Conservation (phyloP, 1,140 invertebrate species). For the Zaprionus africanus region DNA sequence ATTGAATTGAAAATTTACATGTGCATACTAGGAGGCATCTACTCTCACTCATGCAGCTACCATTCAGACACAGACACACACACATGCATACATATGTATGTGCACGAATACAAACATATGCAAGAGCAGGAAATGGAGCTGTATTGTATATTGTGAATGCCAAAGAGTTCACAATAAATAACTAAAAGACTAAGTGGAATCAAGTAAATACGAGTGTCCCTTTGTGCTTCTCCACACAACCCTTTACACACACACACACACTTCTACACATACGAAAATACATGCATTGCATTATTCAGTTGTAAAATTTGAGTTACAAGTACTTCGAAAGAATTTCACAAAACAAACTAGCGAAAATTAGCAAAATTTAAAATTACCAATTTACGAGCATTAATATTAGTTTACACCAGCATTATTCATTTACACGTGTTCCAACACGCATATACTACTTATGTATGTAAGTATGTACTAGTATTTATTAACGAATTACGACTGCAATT, state of each 20-base stretch:
- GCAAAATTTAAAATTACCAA: slow-evolving; percentile 78
- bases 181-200: slow-evolving; percentile 73
- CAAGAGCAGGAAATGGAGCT: slow-evolving; percentile 21
- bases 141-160: slow-evolving; percentile 24
- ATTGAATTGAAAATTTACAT: slow-evolving; percentile 55
- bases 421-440: slow-evolving; percentile 31
- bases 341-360: slow-evolving; percentile 77
- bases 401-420: slow-evolving; percentile 38
- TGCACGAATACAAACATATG: slow-evolving; percentile 25
- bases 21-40: slow-evolving; percentile 38
- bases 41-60: slow-evolving; percentile 4
- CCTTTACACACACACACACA: slow-evolving; percentile 39
- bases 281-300: slow-evolving; percentile 44
- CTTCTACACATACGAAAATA: slow-evolving; percentile 20
- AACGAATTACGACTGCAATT: slow-evolving; percentile 30
- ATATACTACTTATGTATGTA: slow-evolving; percentile 40
- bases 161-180: slow-evolving; percentile 44
- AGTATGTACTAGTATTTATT: slow-evolving; percentile 43
- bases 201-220: slow-evolving; percentile 45
- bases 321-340: slow-evolving; percentile 63
- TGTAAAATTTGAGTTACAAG: slow-evolving; percentile 64
- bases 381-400: slow-evolving; percentile 46
- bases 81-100: slow-evolving; percentile 1
- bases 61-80: not conserved
- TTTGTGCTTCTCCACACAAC: slow-evolving; percentile 62